A percentile compares a stretch with the other conserved stretches of the same genome.
Evolutionary conservation across 2,888 invertebrate species (phyloP).

Genomic region (Calameuta idolon): DNA sequence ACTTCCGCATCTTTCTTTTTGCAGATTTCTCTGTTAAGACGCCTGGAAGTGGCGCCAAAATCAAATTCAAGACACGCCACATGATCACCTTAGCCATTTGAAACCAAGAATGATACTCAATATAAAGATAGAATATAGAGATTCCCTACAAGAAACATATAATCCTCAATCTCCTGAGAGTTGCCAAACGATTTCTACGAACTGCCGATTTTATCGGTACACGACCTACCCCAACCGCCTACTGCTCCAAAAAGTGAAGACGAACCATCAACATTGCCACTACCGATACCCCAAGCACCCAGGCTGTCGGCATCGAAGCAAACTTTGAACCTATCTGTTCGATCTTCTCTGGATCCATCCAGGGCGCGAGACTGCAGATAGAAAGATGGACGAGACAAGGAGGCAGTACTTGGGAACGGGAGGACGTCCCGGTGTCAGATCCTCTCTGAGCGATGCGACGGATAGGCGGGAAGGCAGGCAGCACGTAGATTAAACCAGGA

Average conservation of each 20-base stretch:
- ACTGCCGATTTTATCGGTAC: neutral
- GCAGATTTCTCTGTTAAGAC: no score
- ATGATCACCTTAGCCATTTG: neutral
- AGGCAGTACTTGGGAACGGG: neutral
- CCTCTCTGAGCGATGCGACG: neutral
- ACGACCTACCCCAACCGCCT: neutral
- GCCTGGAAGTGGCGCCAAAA: neutral
- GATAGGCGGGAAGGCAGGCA: neutral
- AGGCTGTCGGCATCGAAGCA: neutral
- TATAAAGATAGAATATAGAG: neutral
- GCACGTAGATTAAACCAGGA: neutral
- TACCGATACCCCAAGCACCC: neutral
- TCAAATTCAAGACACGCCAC: neutral
- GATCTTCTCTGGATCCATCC: neutral
- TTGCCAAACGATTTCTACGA: neutral
- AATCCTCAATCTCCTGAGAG: neutral
- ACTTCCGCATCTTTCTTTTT: no score
- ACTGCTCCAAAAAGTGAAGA: neutral
- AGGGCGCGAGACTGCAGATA: neutral
- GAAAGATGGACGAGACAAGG: conserved; percentile 4
- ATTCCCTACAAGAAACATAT: neutral
- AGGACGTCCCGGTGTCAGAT: neutral
- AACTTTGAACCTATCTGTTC: neutral
- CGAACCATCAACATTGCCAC: neutral
- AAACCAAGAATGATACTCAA: neutral